A percentile compares a stretch with the other conserved stretches of the same genome.
Evolutionary conservation across 1,140 invertebrate species (phyloP).

Genomic region (Chrysomallon squamiferum): DNA sequence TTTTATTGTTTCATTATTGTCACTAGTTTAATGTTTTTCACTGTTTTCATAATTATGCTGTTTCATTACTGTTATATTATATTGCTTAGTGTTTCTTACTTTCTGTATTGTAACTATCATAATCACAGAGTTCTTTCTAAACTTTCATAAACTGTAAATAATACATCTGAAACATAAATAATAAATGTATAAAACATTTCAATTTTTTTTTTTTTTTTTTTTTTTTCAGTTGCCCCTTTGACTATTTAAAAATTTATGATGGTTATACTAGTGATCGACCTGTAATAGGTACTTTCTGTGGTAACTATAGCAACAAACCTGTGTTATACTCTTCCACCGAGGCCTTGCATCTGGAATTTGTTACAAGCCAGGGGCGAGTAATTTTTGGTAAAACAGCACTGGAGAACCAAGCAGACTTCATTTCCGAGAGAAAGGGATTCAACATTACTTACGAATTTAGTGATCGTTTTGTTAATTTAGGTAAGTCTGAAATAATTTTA

Average conservation of each 20-base stretch:
- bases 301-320: constrained; percentile 89
- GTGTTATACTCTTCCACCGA: constrained; percentile 92
- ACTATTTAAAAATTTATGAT: constrained; percentile 96
- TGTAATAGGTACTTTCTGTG: constrained; percentile 96
- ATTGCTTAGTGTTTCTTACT: no score
- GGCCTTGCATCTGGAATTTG: constrained; percentile 77
- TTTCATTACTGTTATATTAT: no score
- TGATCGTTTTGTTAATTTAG: constrained; percentile 43
- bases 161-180: no score
- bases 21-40: no score
- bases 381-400: constrained; percentile 37
- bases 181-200: no score
- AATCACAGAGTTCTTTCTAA: no score
- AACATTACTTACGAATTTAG: constrained; percentile 57
- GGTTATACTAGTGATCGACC: constrained; percentile 83
- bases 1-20: no score
- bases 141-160: no score
- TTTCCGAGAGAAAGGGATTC: constrained; percentile 50
- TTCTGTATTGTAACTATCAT: no score
- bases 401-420: constrained; percentile 47
- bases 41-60: no score
- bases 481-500: constrained; percentile 35
- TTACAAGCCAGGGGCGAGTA: constrained; percentile 47
- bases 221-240: constrained; percentile 91
- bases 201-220: not conserved